Conservation (phyloP, 2,113 vertebrate species). For the Procavia capensis region DNA sequence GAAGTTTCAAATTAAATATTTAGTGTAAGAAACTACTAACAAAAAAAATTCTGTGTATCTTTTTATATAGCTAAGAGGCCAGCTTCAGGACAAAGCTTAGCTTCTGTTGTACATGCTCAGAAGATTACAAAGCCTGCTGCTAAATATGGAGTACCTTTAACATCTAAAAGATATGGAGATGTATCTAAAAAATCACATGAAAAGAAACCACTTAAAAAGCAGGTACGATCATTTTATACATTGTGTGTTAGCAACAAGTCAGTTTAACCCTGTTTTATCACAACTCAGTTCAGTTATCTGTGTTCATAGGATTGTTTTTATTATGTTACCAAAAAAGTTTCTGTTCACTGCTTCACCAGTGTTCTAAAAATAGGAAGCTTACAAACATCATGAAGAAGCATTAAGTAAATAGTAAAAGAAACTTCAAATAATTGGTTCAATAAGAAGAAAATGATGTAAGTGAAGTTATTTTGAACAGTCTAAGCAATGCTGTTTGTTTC, state of each 20-base stretch:
- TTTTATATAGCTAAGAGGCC: conserved; percentile 90
- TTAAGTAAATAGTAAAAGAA: conserved; percentile 13
- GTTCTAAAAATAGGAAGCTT: background rate
- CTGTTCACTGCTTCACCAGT: background rate
- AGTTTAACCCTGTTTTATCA: background rate
- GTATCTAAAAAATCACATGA: conserved; percentile 89
- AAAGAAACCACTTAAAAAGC: conserved; percentile 89
- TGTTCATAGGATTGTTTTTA: conserved; percentile 21
- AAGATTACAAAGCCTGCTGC: conserved; percentile 98
- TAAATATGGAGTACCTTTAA: conserved; percentile 99
- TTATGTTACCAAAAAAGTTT: background rate
- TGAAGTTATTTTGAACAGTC: conserved; percentile 43
- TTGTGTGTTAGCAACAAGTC: conserved; percentile 15
- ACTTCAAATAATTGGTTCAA: background rate
- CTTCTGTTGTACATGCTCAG: conserved; percentile 88
- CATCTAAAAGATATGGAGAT: conserved; percentile 89
- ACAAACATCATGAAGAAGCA: background rate
- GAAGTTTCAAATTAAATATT: conserved; percentile 56
- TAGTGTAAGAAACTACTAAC: conserved; percentile 38
- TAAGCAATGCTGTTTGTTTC: background rate
- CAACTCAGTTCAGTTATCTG: background rate
- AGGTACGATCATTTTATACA: conserved; percentile 84
- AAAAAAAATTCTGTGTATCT: conserved; percentile 5
- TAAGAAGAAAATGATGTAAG: conserved; percentile 20
- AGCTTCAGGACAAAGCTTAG: conserved; percentile 86